These are phyloP conservation scores for Bimastos eiseni DNA, from an alignment of 2,888 invertebrate species.

Conservation along the genomic window DNA sequence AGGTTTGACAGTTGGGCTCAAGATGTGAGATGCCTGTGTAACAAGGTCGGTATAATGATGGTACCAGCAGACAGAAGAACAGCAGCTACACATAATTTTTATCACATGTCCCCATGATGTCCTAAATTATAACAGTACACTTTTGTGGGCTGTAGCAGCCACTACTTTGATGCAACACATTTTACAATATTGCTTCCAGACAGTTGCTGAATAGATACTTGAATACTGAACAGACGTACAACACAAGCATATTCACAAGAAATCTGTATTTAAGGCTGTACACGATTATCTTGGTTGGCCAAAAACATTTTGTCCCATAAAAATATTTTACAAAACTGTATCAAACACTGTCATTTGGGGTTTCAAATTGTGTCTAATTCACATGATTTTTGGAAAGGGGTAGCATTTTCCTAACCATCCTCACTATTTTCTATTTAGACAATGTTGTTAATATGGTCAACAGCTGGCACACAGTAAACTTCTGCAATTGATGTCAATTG, in stretches of 20 bases:
- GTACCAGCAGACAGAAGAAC: too few species aligned
- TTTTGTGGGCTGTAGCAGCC: background rate
- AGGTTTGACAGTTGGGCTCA: too few species aligned
- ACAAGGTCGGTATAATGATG: too few species aligned
- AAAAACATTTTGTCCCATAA: background rate
- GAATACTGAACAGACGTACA: background rate
- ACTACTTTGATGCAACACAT: background rate
- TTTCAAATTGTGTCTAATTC: conserved; percentile 3
- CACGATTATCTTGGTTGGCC: background rate
- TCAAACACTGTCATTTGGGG: background rate
- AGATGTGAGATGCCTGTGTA: too few species aligned
- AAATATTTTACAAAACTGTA: background rate
- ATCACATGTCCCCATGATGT: background rate
- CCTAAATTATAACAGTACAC: background rate
- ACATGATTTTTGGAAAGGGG: background rate
- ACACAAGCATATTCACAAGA: background rate
- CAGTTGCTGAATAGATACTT: background rate
- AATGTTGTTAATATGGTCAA: background rate
- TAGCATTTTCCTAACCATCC: background rate
- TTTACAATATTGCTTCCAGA: background rate
- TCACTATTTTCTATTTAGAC: background rate
- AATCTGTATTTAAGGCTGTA: background rate
- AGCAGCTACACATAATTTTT: too few species aligned
- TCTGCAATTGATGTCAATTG: too few species aligned
- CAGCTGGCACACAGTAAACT: too few species aligned